Base-by-base conservation (phyloP, 2,113 vertebrate genomes). In the Eclectus roratus region DNA sequence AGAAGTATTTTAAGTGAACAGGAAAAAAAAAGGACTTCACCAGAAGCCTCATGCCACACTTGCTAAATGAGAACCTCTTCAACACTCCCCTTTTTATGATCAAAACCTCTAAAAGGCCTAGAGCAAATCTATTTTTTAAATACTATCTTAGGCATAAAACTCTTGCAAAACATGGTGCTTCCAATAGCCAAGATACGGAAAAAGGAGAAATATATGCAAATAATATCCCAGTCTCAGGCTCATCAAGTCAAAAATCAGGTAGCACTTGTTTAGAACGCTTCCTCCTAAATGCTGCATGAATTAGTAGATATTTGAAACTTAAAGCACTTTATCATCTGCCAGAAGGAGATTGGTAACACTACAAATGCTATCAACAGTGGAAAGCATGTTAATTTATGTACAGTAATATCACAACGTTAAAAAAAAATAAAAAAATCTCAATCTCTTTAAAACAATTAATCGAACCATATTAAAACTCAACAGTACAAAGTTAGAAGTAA, bases 341-440 rank as follows among this genome's bases (percentile, higher is more conserved):
- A 77, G 73, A 85, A 96, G 78, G 82, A 92, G 95, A 80, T 69
- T 53, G 94, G 66, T 55, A 81, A 83, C 61, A 47, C 90, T 94
- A 83, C 91, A 89, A 80, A 93, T 79, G 49, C 56, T 90, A 89
- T 81, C 77, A 77, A 70, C 88, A 70, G 43, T 68, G 94, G 68
- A 88, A 95, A 82, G 91, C 16, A 41, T 37, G 69, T 79, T 87
- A 56, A 33, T 43, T 72, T 90, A 94, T 37, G 74, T 90, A 44
- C 2, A 25, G 53, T 35, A 58, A 64, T 44, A 31, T n/a, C 33
- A 90, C 60, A 58, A 15, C 56, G 35, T 96, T 79, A 50, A 89
- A 85, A 35, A 44, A 35, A 41, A 16, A 39, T 5, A 7, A 43
- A 41, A 16, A 39, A 7, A 7, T 13, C n/a, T 27, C 27, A 24